Evolutionary conservation across 2,797 vertebrate species (phyloP), one percentile per base, ranked within the genome.

Genomic region (Arremon aurantiirostris): DNA sequence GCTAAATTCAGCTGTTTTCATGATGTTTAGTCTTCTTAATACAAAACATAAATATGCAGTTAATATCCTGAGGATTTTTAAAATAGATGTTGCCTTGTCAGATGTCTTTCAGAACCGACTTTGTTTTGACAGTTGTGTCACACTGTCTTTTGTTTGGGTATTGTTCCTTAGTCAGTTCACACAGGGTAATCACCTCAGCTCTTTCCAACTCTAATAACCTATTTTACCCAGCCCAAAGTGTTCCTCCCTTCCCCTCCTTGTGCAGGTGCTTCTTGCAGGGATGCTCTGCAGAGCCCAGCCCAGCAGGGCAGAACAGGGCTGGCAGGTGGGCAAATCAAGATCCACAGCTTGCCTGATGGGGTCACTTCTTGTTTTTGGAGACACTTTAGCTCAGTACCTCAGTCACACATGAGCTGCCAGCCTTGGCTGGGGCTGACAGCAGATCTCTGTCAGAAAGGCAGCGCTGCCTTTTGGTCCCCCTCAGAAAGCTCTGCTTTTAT

Each of bases 1-100:
- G 37, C 35, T 93, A 90, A 83, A 81, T 91, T 93, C 85, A 93
- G 27, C 87, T 93, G 70, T 86, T 95, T 86, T 95, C 89, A 84
- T 83, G 72, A 91, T 8, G 12, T 94, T 96, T 95, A 84, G 69
- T 81, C 46, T 85, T 89, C 69, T 87, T 93, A 81, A 93, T 78
- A 34, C 47, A 91, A 68, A 76, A 91, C 32, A 57, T 65, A 96
- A 92, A 94, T 76, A 94, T 4, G 7, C 66, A 86, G 56, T 69
- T 91, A 86, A 91, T 93, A 94, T 94, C 80, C 82, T 70, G 70
- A 94, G 60, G 77, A 79, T 82, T 90, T 95, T 91, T 42, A 8
- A 55, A 88, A 69, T 86, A 72, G 50, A 53, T 39, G 14, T 76
- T 93, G 52, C 26, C 32, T 69, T 87, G 53, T 91, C 50, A 69